Conservation (phyloP, 2,888 invertebrate species). For the Hyles lineata region DNA sequence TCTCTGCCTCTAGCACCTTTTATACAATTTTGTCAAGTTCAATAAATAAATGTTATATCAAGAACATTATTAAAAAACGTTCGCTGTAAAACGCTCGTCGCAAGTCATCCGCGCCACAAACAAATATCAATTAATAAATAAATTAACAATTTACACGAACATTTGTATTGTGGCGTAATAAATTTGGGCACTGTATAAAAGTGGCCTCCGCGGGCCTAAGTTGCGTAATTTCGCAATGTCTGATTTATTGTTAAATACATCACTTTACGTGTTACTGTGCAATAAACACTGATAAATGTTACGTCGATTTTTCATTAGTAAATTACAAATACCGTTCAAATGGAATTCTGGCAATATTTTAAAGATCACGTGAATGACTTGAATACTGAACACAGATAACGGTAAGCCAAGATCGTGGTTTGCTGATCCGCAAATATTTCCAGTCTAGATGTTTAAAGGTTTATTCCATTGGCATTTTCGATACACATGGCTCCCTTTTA, state of each 20-base stretch:
- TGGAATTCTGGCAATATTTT: conserved; percentile 1
- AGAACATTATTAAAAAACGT: not conserved
- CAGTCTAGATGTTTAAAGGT: not conserved
- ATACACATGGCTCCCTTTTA: not conserved
- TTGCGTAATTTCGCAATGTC: conserved; percentile 19
- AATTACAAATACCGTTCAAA: conserved; percentile 8
- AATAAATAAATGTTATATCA: too few relatives aligned
- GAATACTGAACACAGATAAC: not conserved
- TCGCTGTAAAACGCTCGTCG: not conserved
- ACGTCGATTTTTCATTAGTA: conserved; percentile 11
- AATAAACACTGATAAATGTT: conserved; percentile 38
- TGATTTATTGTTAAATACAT: conserved; percentile 39
- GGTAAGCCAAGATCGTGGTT: not conserved
- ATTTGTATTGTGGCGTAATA: conserved; percentile 18
- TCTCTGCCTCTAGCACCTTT: too few relatives aligned
- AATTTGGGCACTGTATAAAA: conserved; percentile 22
- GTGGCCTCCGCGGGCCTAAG: conserved; percentile 4
- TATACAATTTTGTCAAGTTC: too few relatives aligned
- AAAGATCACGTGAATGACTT: not conserved
- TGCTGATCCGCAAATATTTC: not conserved
- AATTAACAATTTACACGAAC: conserved; percentile 28
- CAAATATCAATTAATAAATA: conserved; percentile 29
- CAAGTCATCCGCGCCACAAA: conserved; percentile 16
- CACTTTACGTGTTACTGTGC: conserved; percentile 37
- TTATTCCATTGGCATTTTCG: not conserved